phyloP scores from a whole-genome alignment of 1,140 invertebrate genomes.

The Panulirus ornatus region DNA sequence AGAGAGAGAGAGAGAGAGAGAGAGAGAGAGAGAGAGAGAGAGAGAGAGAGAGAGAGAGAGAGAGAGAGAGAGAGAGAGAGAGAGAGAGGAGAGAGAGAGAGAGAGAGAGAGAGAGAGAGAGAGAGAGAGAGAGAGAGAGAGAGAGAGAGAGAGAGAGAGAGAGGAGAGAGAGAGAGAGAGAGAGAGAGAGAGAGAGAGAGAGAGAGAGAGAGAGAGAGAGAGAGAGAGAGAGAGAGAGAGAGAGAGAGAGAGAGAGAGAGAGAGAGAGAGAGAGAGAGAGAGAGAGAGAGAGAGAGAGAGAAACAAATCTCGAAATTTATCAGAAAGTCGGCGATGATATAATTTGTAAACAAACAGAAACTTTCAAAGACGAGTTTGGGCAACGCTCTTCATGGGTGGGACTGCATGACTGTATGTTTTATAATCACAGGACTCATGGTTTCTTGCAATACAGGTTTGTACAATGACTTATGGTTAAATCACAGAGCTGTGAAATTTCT shows the following conservation, averaged over 20 bases:
- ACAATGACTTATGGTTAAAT: no score
- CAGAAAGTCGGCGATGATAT: no score
- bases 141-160: not conserved
- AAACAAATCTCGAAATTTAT: no score
- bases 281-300: slow-evolving; percentile 29
- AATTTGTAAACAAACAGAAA: no score
- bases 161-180: slow-evolving; percentile 13
- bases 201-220: slow-evolving; percentile 29
- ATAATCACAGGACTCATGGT: no score
- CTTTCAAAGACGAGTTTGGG: no score
- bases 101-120: not conserved
- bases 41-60: slow-evolving; percentile 35
- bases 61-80: slow-evolving; percentile 33
- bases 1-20: slow-evolving; percentile 19
- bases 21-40: slow-evolving; percentile 30
- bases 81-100: slow-evolving; percentile 18
- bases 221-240: slow-evolving; percentile 29
- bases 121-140: not conserved
- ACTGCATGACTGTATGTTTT: no score
- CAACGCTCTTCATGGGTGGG: no score
- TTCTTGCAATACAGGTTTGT: no score
- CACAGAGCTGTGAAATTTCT: no score
- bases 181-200: slow-evolving; percentile 20
- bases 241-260: slow-evolving; percentile 29
- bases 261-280: slow-evolving; percentile 29